Evolutionary conservation across 2,888 invertebrate genomes (phyloP).

Genomic region (Exephanes ischioxanthus): DNA sequence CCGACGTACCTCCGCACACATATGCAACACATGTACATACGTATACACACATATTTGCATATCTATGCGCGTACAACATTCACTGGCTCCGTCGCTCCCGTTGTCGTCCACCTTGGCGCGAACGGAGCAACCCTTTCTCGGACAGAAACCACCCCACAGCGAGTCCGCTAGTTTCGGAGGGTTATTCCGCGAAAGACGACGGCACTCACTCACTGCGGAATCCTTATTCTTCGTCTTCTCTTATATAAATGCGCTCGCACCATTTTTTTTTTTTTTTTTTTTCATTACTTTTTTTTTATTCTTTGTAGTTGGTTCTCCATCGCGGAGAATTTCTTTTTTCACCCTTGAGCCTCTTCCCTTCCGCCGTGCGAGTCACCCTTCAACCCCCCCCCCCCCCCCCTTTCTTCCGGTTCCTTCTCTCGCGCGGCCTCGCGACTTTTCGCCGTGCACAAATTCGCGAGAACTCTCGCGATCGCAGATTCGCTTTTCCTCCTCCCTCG

Average conservation of each 20-base stretch:
- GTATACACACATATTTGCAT: neutral
- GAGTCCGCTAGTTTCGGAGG: constrained; percentile 28
- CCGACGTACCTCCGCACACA: constrained; percentile 64
- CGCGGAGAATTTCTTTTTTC: constrained; percentile 47
- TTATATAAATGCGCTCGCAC: neutral
- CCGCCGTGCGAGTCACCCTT: neutral
- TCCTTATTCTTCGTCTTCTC: constrained; percentile 62
- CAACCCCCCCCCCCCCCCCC: constrained; percentile 3
- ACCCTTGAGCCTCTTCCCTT: constrained; percentile 31
- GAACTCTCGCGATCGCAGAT: neutral
- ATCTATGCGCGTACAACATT: constrained; percentile 30
- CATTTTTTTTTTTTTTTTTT: constrained; percentile 28
- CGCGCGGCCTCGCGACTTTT: neutral
- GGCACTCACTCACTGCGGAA: constrained; percentile 65
- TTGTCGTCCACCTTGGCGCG: constrained; percentile 45
- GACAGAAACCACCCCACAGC: constrained; percentile 41
- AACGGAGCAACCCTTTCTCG: constrained; percentile 55
- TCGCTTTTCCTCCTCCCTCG: neutral
- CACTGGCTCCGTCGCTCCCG: constrained; percentile 21
- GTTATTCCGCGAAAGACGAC: constrained; percentile 60
- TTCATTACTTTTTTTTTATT: constrained; percentile 36
- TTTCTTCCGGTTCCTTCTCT: constrained; percentile 10
- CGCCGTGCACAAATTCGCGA: constrained; percentile 38
- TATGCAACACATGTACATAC: neutral
- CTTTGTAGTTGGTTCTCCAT: constrained; percentile 28